Conservation (phyloP, 2,113 vertebrate species). For the Puntigrus tetrazona region DNA sequence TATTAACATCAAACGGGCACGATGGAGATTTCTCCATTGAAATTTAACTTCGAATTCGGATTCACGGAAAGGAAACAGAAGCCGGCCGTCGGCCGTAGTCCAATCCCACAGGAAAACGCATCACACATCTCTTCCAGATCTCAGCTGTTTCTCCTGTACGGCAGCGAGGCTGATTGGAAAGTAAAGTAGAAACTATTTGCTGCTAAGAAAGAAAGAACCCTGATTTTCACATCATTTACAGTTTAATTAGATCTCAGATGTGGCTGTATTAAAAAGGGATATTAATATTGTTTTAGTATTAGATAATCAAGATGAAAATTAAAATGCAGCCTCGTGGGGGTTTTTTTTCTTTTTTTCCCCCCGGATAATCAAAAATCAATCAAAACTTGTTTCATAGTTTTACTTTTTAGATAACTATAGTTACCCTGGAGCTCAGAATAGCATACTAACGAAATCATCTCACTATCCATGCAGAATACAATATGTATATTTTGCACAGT, state of each 20-base stretch:
- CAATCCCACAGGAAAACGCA: background rate
- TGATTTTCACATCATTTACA: no score
- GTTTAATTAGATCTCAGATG: background rate
- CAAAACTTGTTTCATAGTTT: no score
- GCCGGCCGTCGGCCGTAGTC: background rate
- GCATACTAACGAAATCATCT: no score
- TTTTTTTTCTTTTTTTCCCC: no score
- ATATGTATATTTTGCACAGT: background rate
- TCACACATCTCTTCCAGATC: background rate
- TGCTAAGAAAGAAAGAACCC: background rate
- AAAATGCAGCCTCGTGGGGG: no score
- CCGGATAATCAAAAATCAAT: no score
- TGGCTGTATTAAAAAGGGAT: no score
- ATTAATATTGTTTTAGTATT: no score
- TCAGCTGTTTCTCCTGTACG: background rate
- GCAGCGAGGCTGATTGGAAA: background rate
- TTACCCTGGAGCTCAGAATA: no score
- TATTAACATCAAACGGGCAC: conserved; percentile 15
- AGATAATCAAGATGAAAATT: no score
- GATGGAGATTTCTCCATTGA: background rate
- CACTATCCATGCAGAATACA: no score
- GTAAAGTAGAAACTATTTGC: background rate
- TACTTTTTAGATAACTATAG: no score
- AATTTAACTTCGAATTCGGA: conserved; percentile 13
- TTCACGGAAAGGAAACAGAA: background rate